Percentiles rank a stretch among this genome's conserved stretches.
Evolutionary conservation across 2,888 invertebrate species (phyloP).

Genomic region (Euzophera pinguis): DNA sequence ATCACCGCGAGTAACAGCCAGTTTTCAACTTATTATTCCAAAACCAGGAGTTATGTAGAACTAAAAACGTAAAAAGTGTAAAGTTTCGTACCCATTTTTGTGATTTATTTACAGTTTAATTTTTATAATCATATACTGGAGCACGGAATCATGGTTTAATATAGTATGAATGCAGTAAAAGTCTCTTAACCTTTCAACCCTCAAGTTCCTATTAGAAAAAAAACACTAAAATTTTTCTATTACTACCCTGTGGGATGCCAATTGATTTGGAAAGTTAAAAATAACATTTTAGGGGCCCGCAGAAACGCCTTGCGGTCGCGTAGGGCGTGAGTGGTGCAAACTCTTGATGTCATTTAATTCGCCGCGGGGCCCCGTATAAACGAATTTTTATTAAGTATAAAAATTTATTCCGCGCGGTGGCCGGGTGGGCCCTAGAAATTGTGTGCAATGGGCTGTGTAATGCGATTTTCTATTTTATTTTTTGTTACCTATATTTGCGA

Average conservation of each 20-base stretch:
- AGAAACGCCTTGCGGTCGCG: slow-evolving; percentile 57
- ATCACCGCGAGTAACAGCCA: no score
- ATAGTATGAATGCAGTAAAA: no score
- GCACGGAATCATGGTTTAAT: no score
- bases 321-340: slow-evolving; percentile 4
- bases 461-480: not conserved
- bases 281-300: slow-evolving; percentile 50
- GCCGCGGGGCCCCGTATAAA: slow-evolving; percentile 14
- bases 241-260: slow-evolving; percentile 34
- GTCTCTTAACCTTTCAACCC: not conserved
- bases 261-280: slow-evolving; percentile 42
- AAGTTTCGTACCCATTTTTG: no score
- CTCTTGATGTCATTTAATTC: slow-evolving; percentile 6
- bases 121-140: no score
- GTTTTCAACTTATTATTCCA: no score
- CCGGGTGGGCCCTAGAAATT: not conserved
- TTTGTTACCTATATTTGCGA: no score
- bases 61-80: no score
- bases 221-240: slow-evolving; percentile 30
- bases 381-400: slow-evolving; percentile 1
- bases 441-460: slow-evolving; percentile 6
- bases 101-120: no score
- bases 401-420: slow-evolving; percentile 9
- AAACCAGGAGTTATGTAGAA: no score
- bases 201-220: slow-evolving; percentile 2